phyloP scores from a whole-genome alignment of 2,113 vertebrate species.

The Scolopax mira region DNA sequence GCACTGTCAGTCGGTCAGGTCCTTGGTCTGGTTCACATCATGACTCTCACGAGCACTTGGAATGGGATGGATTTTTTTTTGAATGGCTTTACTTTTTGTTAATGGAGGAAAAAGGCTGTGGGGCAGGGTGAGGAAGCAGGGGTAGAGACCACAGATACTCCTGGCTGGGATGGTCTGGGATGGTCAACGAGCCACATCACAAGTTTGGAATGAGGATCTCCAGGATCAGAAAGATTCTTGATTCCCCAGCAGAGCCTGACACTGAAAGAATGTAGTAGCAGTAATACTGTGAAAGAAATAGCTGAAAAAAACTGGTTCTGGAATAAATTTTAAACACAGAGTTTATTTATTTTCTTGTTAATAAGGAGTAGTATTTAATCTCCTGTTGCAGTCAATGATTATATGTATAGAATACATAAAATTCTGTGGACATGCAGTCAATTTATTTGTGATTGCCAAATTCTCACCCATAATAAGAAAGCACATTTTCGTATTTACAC shows the following conservation, averaged over 20 bases:
- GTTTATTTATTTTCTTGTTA: background rate
- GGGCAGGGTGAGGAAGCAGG: accelerated
- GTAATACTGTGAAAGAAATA: background rate
- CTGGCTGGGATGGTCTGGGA: background rate
- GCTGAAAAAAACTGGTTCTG: background rate
- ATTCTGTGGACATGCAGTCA: background rate
- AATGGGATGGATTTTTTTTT: background rate
- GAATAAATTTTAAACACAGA: background rate
- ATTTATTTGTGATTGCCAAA: background rate
- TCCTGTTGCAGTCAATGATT: background rate
- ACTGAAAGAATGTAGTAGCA: background rate
- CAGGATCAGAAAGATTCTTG: background rate
- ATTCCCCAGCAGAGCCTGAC: background rate
- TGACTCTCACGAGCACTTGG: background rate
- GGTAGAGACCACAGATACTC: accelerated
- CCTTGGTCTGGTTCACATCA: background rate
- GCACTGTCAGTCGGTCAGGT: background rate
- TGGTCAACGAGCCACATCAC: background rate
- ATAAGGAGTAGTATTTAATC: background rate
- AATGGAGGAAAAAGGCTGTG: accelerated
- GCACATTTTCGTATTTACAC: background rate
- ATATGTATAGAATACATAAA: background rate
- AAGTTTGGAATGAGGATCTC: background rate
- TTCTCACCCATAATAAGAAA: background rate
- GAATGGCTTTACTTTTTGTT: background rate